These are phyloP conservation scores for Zalophus californianus DNA, from an alignment of 2,797 vertebrate species.

Conservation along the genomic window DNA sequence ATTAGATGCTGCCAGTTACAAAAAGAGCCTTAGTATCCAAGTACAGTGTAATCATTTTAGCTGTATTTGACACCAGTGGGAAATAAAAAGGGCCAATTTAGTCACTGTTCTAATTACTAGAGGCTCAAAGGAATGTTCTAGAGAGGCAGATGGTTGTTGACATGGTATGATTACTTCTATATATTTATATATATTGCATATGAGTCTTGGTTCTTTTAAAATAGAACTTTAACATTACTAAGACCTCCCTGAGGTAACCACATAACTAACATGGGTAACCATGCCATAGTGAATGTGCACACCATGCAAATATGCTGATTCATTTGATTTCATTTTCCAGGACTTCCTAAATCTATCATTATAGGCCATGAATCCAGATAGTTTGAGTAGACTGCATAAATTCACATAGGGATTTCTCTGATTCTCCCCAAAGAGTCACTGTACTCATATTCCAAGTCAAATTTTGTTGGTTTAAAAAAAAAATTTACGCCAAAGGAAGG, in stretches of 20 bases:
- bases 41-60: conserved; percentile 70
- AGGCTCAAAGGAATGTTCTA: conserved; percentile 28
- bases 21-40: conserved; percentile 69
- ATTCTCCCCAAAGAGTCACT: not conserved
- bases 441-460: conserved; percentile 2
- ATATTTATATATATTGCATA: not conserved
- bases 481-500: not conserved
- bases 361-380: not conserved
- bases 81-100: conserved; percentile 68
- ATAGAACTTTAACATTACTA: not conserved
- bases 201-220: not conserved
- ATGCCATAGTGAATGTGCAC: no score
- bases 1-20: conserved; percentile 67
- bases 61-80: conserved; percentile 25
- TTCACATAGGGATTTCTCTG: not conserved
- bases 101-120: conserved; percentile 54
- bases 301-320: no score
- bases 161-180: not conserved
- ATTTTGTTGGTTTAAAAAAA: not conserved
- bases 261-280: not conserved
- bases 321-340: not conserved
- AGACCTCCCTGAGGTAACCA: not conserved
- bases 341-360: not conserved
- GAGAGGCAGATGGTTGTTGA: not conserved
- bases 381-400: not conserved